Conservation (phyloP, 2,113 vertebrate species). For the Upupa epops region DNA sequence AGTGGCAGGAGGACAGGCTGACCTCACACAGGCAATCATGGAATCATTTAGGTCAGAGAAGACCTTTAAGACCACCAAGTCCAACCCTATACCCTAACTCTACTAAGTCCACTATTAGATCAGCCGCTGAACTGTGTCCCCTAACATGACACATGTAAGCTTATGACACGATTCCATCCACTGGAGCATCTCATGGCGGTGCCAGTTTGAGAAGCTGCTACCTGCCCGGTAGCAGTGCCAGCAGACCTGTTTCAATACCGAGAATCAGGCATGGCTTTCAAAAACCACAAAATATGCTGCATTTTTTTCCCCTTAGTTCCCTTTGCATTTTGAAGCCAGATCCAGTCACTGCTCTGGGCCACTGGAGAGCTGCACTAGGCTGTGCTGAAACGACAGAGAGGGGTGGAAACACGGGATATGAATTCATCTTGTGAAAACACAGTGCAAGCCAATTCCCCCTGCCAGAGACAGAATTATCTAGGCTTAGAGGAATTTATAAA, state of each 20-base stretch:
- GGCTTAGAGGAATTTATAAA: slow-evolving; percentile 42
- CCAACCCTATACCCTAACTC: no score
- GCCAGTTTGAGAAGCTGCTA: background rate
- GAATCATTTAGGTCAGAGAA: no score
- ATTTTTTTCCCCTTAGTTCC: fast-evolving
- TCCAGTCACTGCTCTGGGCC: background rate
- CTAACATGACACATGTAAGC: no score
- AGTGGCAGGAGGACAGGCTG: background rate
- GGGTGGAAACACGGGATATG: background rate
- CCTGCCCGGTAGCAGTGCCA: background rate
- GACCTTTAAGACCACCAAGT: no score
- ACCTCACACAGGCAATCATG: background rate
- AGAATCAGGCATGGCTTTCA: background rate
- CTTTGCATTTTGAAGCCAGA: background rate
- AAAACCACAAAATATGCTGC: fast-evolving
- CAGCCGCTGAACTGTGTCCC: no score
- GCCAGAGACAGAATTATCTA: slow-evolving; percentile 21
- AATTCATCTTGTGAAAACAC: slow-evolving; percentile 5
- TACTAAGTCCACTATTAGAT: no score
- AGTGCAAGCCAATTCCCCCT: background rate
- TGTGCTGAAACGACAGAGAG: background rate
- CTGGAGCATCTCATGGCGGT: background rate
- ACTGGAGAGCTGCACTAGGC: background rate
- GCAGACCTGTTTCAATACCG: fast-evolving
- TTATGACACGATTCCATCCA: background rate